A percentile compares a stretch with the other conserved stretches of the same genome.
Conservation (phyloP, 2,113 vertebrate genomes). For the Hemibagrus wyckioides region DNA sequence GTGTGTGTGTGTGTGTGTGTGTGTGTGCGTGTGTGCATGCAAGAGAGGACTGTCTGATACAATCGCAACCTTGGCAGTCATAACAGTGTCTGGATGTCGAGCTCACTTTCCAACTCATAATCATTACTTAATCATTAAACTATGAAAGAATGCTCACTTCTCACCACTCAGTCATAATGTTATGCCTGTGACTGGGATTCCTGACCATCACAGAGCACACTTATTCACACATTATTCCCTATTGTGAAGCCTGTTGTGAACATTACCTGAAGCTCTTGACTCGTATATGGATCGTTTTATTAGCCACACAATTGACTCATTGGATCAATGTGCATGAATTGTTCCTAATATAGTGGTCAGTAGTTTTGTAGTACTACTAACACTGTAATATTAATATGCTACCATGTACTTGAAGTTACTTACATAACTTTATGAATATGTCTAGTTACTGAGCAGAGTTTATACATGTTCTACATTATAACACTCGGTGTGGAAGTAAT, state of each 20-base stretch:
- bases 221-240: not conserved
- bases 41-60: not conserved
- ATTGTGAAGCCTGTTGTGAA: not conserved
- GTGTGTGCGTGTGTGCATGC: not conserved
- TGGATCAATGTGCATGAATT: not conserved
- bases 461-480: not conserved
- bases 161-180: not conserved
- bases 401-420: not conserved
- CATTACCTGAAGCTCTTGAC: not conserved
- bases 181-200: no score
- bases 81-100: not conserved
- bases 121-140: no score
- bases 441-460: not conserved
- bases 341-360: not conserved
- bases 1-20: not conserved
- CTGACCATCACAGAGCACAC: no score
- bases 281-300: not conserved
- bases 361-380: not conserved
- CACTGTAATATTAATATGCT: no score
- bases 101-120: conserved; percentile 14
- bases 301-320: not conserved
- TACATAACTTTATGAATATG: no score
- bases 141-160: not conserved
- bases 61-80: conserved; percentile 9
- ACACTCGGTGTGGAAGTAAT: not conserved